Base-by-base conservation (phyloP, 1,140 invertebrate species). In the Habropoda laboriosa region DNA sequence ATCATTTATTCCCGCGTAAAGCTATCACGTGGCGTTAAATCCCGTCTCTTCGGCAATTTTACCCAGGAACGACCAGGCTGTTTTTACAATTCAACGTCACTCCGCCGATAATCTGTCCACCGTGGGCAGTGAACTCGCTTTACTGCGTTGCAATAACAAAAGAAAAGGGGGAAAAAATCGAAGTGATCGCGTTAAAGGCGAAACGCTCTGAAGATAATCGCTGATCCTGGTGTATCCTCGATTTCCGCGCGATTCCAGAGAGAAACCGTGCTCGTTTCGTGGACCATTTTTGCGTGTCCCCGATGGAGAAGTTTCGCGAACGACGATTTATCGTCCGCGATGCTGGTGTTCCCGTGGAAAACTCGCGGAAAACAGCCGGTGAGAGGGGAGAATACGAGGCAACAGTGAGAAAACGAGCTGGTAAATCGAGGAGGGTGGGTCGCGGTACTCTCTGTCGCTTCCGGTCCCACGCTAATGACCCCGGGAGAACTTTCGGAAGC, bases 281-380 rank as follows among this genome's bases (percentile, higher is more conserved):
- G 60, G 70, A 72, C 58, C 66, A 51, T 45, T n/a, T 78, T 77
- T 64, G 53, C 63, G 49, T 61, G 45, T 58, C 58, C 38, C 8
- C 47, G 57, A 78, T 83, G 68, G 60, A 55, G 47, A 76, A 77
- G 83, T 82, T 84, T 73, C 74, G 68, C 55, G 47, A 55, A 76
- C 45, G 51, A 49, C 51, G 71, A 80, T 85, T 80, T 76, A 80
- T 84, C 78, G 66, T 7, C 61, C 30, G 42, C 58, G 58, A 47
- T 67, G 60, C 32, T 73, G 30, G 18, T 49, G 5, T 71, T n/a
- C 30, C 55, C n/a, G 13, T 8, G 27, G 78, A 47, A 72, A 70
- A 58, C 45, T 71, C 42, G 58, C 35, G 49, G 0, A 21, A 24
- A 72, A 21, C 24, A 8, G 42, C 42, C 13, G 35, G n/a, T 5